Evolutionary conservation across 2,888 invertebrate species (phyloP).

Genomic region (Drosophila eohydei): DNA sequence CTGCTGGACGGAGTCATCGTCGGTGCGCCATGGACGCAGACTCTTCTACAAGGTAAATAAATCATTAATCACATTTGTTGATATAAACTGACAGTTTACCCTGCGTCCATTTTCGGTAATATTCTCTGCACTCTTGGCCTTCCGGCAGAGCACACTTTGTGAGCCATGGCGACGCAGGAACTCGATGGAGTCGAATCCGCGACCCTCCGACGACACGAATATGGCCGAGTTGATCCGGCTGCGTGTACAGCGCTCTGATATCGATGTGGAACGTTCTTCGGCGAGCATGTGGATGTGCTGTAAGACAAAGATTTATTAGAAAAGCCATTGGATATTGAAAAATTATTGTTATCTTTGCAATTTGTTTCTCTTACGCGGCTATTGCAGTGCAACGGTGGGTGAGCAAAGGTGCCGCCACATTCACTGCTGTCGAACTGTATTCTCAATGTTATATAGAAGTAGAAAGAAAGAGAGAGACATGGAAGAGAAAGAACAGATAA

Average conservation of each 20-base stretch:
- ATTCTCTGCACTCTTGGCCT: constrained; percentile 91
- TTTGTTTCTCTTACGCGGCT: constrained; percentile 81
- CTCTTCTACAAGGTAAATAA: constrained; percentile 74
- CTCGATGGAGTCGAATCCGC: constrained; percentile 92
- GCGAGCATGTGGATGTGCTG: constrained; percentile 91
- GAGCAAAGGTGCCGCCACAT: constrained; percentile 79
- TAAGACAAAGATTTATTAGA: constrained; percentile 59
- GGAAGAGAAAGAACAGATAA: constrained; percentile 51
- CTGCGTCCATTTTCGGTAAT: constrained; percentile 86
- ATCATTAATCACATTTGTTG: neutral
- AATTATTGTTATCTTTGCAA: constrained; percentile 19
- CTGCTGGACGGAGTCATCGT: constrained; percentile 76
- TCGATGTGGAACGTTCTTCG: constrained; percentile 88
- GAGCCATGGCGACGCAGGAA: constrained; percentile 92
- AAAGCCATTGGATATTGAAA: neutral
- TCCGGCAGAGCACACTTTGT: constrained; percentile 91
- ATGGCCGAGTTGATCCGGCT: constrained; percentile 94
- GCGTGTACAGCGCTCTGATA: constrained; percentile 87
- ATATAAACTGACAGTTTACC: constrained; percentile 54
- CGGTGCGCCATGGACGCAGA: constrained; percentile 83
- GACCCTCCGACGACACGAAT: constrained; percentile 91
- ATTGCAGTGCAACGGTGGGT: constrained; percentile 83
- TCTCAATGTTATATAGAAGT: constrained; percentile 43
- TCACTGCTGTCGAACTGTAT: constrained; percentile 84
- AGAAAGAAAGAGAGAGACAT: constrained; percentile 40